phyloP scores from a whole-genome alignment of 2,113 vertebrate genomes.

The Haplochromis burtoni region DNA sequence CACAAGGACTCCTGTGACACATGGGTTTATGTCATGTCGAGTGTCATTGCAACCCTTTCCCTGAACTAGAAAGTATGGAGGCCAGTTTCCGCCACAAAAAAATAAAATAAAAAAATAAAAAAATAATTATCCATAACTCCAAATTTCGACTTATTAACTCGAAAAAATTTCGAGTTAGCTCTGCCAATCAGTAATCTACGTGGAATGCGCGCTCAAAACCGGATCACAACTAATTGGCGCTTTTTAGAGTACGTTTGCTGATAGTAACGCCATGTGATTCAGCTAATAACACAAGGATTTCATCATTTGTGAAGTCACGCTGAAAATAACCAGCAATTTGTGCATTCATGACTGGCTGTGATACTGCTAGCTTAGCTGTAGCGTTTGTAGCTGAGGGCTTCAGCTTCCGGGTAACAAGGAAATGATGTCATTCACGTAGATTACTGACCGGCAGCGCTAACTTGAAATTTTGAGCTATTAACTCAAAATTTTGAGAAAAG shows the following conservation, averaged over 20 bases:
- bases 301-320: accelerated
- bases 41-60: background rate
- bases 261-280: background rate
- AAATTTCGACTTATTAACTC: accelerated
- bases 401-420: background rate
- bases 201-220: accelerated
- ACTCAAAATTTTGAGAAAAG: background rate
- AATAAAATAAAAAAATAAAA: background rate
- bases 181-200: background rate
- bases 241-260: accelerated
- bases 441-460: background rate
- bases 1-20: background rate
- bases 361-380: background rate
- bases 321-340: background rate
- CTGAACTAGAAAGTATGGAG: background rate
- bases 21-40: background rate
- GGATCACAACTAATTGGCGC: accelerated
- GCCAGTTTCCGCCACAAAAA: accelerated
- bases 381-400: background rate
- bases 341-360: background rate
- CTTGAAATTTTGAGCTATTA: background rate
- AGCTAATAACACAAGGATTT: background rate
- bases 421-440: background rate
- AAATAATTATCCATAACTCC: accelerated
- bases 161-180: accelerated